phyloP scores from a whole-genome alignment of 1,140 invertebrate genomes.

The Thrips palmi region DNA sequence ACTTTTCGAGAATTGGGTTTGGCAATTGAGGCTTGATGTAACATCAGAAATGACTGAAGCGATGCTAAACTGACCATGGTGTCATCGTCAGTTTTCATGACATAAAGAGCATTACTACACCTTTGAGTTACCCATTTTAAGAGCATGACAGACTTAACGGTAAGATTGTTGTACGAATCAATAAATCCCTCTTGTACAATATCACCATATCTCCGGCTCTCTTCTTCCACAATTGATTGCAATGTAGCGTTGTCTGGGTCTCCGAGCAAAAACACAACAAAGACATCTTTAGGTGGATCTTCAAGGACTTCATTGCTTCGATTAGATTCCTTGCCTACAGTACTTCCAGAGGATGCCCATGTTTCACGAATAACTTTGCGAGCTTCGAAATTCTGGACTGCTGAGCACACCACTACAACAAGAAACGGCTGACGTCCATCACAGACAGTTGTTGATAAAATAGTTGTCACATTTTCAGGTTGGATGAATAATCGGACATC shows the following conservation, averaged over 20 bases:
- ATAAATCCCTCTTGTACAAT: constrained; percentile 80
- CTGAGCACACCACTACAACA: constrained; percentile 53
- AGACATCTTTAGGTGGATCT: too few species aligned
- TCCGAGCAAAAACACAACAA: constrained; percentile 34
- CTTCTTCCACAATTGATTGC: constrained; percentile 33
- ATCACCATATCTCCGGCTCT: constrained; percentile 47
- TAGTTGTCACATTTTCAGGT: constrained; percentile 43
- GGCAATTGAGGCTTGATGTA: neutral
- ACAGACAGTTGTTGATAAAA: constrained; percentile 33
- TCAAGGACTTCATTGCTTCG: too few species aligned
- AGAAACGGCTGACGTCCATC: too few species aligned
- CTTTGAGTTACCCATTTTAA: constrained; percentile 57
- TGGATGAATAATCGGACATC: constrained; percentile 48
- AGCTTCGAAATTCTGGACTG: constrained; percentile 41
- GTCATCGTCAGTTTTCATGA: constrained; percentile 73
- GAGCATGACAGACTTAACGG: constrained; percentile 71
- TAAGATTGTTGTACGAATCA: constrained; percentile 85
- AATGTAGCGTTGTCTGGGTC: constrained; percentile 30
- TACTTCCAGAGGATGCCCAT: constrained; percentile 33
- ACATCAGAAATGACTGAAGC: constrained; percentile 16
- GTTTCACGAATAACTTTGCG: constrained; percentile 56
- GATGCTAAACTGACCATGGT: constrained; percentile 60
- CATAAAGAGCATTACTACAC: constrained; percentile 41
- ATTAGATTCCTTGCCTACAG: constrained; percentile 27
- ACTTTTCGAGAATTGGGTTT: constrained; percentile 5